Conservation (phyloP, 2,888 invertebrate genomes). For the Dexiosoma caninum region DNA sequence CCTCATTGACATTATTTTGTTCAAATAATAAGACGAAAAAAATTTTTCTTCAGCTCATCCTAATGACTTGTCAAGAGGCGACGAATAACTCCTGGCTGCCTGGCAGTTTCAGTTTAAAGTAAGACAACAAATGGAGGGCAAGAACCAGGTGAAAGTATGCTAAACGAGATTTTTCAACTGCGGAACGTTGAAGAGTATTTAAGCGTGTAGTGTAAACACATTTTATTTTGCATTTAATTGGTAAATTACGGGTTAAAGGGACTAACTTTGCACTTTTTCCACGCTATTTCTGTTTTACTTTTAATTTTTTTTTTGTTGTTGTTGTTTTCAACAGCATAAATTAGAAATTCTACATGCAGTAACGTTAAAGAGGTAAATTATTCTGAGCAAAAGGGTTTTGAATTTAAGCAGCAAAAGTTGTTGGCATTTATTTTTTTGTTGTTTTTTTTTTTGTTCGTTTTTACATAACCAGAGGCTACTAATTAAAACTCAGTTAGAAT, state of each 20-base stretch:
- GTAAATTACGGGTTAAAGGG: constrained; percentile 59
- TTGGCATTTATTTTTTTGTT: not conserved
- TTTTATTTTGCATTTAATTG: constrained; percentile 52
- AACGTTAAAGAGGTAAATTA: not conserved
- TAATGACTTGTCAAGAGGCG: constrained; percentile 18
- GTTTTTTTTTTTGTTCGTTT: not conserved
- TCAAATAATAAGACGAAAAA: not conserved
- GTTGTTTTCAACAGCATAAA: constrained; percentile 1
- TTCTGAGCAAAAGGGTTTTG: not conserved
- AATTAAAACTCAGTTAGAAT: constrained; percentile 43
- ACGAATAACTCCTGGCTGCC: constrained; percentile 19
- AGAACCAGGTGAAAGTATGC: not conserved
- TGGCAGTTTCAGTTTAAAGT: not conserved
- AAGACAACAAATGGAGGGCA: not conserved
- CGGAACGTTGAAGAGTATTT: constrained; percentile 24
- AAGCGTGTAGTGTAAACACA: constrained; percentile 17
- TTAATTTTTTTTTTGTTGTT: not conserved
- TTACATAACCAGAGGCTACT: constrained; percentile 41
- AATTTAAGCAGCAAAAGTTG: not conserved
- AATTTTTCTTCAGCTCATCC: not conserved
- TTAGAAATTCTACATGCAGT: not conserved
- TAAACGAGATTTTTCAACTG: not conserved
- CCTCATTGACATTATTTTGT: constrained; percentile 51
- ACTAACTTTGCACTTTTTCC: constrained; percentile 12
- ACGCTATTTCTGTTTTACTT: not conserved